Percentiles rank a stretch among this genome's conserved stretches.
Conservation (phyloP, 2,888 invertebrate species). For the Macrostomum cliftonense region DNA sequence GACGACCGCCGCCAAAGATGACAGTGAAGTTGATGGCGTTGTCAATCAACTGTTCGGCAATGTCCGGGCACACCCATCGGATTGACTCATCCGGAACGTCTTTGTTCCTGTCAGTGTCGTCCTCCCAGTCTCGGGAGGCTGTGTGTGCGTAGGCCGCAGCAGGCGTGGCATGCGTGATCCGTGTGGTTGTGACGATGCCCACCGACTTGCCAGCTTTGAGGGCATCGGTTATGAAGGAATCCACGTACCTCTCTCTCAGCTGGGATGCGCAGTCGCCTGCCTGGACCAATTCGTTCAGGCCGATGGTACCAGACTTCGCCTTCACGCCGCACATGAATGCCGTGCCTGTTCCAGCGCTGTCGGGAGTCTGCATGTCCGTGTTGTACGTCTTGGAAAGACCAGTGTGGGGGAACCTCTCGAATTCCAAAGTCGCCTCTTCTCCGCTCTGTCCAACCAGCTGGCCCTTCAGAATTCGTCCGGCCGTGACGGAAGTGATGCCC, state of each 20-base stretch:
- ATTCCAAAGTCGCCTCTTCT: conserved; percentile 52
- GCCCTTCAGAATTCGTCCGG: conserved; percentile 53
- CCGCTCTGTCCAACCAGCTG: conserved; percentile 42
- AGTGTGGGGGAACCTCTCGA: conserved; percentile 61
- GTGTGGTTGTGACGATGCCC: conserved; percentile 31
- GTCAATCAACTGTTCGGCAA: conserved; percentile 12
- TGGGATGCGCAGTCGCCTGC: conserved; percentile 46
- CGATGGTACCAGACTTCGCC: conserved; percentile 56
- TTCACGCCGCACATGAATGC: conserved; percentile 57
- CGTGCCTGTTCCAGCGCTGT: conserved; percentile 67
- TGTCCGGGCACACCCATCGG: conserved; percentile 11
- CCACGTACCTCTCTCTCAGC: not conserved
- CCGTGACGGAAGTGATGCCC: conserved; percentile 61
- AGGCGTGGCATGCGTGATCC: conserved; percentile 35
- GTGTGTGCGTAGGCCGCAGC: conserved; percentile 27
- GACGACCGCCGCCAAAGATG: conserved; percentile 21
- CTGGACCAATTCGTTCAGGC: conserved; percentile 49
- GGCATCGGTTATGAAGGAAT: not conserved
- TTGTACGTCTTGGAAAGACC: conserved; percentile 70
- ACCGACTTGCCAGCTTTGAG: conserved; percentile 22
- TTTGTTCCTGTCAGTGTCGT: conserved; percentile 11
- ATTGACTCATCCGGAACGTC: conserved; percentile 5
- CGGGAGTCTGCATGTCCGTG: conserved; percentile 62
- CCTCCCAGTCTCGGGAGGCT: conserved; percentile 26
- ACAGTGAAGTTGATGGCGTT: conserved; percentile 13